A percentile compares a stretch with the other conserved stretches of the same genome.
Evolutionary conservation across 2,113 vertebrate genomes (phyloP).

Genomic region (Platysternon megacephalum): DNA sequence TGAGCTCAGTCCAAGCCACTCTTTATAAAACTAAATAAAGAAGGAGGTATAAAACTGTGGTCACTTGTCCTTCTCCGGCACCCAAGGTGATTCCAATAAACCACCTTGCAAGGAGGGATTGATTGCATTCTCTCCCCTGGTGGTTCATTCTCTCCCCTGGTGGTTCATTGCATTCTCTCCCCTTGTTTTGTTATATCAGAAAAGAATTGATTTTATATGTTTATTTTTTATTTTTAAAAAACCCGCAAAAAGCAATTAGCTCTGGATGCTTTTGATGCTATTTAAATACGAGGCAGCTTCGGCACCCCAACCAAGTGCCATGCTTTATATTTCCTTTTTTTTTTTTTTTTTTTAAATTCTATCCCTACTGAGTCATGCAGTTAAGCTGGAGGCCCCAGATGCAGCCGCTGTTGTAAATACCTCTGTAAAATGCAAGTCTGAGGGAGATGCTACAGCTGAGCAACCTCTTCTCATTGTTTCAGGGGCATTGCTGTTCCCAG

Average conservation of each 20-base stretch:
- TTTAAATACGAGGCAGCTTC: slow-evolving; percentile 42
- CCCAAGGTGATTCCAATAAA: neutral
- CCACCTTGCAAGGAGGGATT: neutral
- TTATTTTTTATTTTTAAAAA: neutral
- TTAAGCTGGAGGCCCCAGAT: slow-evolving; percentile 59
- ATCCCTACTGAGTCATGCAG: slow-evolving; percentile 32
- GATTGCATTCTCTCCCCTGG: neutral
- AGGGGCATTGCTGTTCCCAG: slow-evolving; percentile 27
- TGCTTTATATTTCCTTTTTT: neutral
- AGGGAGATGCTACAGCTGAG: slow-evolving; percentile 23
- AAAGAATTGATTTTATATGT: neutral
- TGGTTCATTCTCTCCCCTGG: neutral
- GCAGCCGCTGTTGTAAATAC: slow-evolving; percentile 47
- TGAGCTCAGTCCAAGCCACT: neutral
- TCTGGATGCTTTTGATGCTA: neutral
- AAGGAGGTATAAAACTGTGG: neutral
- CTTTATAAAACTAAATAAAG: neutral
- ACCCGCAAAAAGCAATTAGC: neutral
- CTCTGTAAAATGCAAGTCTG: slow-evolving; percentile 38
- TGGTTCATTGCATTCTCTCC: neutral
- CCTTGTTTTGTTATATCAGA: neutral
- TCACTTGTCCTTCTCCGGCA: neutral
- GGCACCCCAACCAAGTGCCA: slow-evolving; percentile 27
- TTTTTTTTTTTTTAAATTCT: neutral
- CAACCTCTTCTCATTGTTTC: slow-evolving; percentile 32